These are phyloP conservation scores for Herpetotheres cachinnans DNA, from an alignment of 2,113 vertebrate species.

Conservation along the genomic window DNA sequence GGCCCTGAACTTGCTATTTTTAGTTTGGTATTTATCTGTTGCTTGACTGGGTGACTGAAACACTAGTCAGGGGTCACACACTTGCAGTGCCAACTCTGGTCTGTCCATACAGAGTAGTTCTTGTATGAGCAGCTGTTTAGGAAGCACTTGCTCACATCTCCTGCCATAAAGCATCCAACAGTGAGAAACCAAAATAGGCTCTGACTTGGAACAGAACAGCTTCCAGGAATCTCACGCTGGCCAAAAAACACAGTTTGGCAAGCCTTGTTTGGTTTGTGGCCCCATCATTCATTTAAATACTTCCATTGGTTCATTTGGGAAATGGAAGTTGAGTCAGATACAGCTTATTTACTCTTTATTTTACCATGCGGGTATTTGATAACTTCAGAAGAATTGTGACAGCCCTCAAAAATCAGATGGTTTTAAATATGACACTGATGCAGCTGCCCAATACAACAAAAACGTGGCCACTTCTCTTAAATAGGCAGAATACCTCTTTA, in stretches of 20 bases:
- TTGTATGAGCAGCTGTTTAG: constrained; percentile 50
- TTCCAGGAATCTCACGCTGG: background rate
- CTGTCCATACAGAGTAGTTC: constrained; percentile 33
- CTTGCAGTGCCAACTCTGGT: background rate
- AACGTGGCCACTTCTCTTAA: background rate
- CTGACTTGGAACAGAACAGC: constrained; percentile 1
- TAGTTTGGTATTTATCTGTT: constrained; percentile 48
- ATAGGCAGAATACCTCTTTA: background rate
- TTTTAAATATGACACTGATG: background rate
- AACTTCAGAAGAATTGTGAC: background rate
- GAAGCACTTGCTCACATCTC: constrained; percentile 17
- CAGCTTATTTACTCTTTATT: background rate
- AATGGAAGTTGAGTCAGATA: background rate
- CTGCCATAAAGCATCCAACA: constrained; percentile 11
- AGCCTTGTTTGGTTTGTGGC: background rate
- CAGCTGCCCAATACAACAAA: background rate
- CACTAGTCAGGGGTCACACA: constrained; percentile 25
- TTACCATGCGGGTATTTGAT: background rate
- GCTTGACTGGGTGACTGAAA: constrained; percentile 43
- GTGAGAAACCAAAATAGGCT: constrained; percentile 20
- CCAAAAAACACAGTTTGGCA: background rate
- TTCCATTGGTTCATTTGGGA: background rate
- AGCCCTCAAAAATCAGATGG: background rate
- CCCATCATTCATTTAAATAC: background rate
- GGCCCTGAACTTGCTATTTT: constrained; percentile 26